Evolutionary conservation across 1,140 invertebrate genomes (phyloP).

Genomic region (Philopotamus ludificatus): DNA sequence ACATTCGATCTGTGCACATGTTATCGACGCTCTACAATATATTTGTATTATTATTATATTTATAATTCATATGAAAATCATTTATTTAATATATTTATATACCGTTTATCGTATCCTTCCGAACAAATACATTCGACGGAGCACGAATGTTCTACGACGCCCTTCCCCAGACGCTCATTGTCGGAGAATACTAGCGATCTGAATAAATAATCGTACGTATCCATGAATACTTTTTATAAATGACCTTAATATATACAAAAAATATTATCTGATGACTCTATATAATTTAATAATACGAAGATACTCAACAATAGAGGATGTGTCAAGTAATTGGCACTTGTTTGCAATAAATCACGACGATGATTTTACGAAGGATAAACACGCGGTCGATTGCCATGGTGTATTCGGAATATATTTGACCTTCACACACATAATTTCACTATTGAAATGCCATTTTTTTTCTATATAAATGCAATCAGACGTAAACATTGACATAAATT

Average conservation of each 20-base stretch:
- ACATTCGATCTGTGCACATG: conserved; percentile 37
- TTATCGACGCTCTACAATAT: conserved; percentile 15
- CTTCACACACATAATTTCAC: conserved; percentile 17
- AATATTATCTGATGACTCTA: background rate
- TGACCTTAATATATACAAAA: too few species aligned
- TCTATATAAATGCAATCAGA: too few species aligned
- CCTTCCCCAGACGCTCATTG: too few species aligned
- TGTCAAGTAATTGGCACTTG: background rate
- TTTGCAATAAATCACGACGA: background rate
- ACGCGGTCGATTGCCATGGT: background rate
- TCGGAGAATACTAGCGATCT: too few species aligned
- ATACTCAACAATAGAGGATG: too few species aligned
- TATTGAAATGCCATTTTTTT: too few species aligned
- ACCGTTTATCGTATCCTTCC: conserved; percentile 17
- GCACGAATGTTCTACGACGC: conserved; percentile 31
- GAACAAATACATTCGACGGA: conserved; percentile 28
- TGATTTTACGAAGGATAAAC: background rate
- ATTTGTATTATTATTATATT: background rate
- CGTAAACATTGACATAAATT: conserved; percentile 13
- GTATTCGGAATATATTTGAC: background rate
- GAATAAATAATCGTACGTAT: too few species aligned
- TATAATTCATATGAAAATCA: background rate
- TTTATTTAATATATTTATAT: background rate
- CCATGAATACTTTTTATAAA: too few species aligned
- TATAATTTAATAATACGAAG: background rate